These are phyloP conservation scores for Amblyornis subalaris DNA, from an alignment of 2,113 vertebrate species.

Conservation along the genomic window DNA sequence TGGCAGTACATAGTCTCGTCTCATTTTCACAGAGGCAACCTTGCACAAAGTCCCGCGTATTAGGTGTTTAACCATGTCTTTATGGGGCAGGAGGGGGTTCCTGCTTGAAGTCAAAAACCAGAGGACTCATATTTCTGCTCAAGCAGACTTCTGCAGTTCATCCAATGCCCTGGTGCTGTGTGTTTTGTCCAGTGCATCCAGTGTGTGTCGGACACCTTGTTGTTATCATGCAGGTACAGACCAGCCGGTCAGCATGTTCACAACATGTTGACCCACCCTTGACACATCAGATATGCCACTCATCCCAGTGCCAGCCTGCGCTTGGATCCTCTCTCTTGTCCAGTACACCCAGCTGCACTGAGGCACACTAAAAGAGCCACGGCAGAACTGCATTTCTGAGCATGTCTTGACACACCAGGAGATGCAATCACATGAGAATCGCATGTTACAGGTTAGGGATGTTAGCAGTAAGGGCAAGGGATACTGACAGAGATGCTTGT, in stretches of 20 bases:
- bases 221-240: background rate
- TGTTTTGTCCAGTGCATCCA: background rate
- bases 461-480: background rate
- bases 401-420: background rate
- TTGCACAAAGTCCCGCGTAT: background rate
- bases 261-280: background rate
- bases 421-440: background rate
- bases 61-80: background rate
- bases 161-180: background rate
- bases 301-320: background rate
- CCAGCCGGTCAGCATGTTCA: background rate
- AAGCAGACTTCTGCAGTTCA: background rate
- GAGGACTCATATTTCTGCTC: background rate
- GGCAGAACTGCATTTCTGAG: background rate
- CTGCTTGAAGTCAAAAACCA: background rate
- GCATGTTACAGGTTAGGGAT: background rate
- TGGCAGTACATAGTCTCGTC: rapidly evolving
- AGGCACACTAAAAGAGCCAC: rapidly evolving
- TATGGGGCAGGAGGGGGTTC: background rate
- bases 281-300: background rate
- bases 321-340: background rate
- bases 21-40: background rate
- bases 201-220: background rate
- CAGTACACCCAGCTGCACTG: background rate
- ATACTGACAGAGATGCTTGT: background rate